Evolutionary conservation across 92 coral and sea anemone species (phyloP).

Genomic region (Bergia puertoricense): DNA sequence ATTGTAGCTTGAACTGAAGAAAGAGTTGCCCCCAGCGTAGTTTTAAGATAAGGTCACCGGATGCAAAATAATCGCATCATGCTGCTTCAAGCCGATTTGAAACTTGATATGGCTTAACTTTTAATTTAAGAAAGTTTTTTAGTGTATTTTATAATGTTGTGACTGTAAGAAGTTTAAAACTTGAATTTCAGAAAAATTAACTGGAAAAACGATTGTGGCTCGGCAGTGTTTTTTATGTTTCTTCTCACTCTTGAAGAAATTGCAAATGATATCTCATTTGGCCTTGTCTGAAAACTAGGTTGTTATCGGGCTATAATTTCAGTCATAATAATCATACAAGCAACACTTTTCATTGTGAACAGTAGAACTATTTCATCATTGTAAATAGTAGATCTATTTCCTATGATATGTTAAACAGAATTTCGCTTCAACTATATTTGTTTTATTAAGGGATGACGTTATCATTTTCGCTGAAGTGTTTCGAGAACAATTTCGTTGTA

Average conservation of each 20-base stretch:
- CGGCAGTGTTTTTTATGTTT: background rate
- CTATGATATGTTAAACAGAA: background rate
- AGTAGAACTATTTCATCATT: background rate
- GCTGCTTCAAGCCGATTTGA: background rate
- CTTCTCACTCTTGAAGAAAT: background rate
- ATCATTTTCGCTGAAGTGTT: too few relatives aligned
- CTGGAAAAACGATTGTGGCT: slow-evolving; percentile 1
- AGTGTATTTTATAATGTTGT: background rate
- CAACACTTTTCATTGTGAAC: too few relatives aligned
- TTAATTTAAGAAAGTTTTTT: background rate
- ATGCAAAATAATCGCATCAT: background rate
- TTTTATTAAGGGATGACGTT: background rate
- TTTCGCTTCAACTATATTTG: too few relatives aligned
- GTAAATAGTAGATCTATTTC: too few relatives aligned
- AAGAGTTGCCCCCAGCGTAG: background rate
- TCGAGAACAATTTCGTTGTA: background rate
- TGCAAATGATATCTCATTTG: background rate
- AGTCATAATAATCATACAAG: background rate
- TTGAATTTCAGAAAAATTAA: background rate
- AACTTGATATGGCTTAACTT: too few relatives aligned
- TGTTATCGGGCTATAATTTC: background rate
- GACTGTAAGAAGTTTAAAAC: background rate
- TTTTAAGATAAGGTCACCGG: background rate
- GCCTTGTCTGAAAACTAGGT: background rate
- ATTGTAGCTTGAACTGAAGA: background rate